Base-by-base conservation (phyloP, 1,140 invertebrate genomes). In the Linepithema humile region DNA sequence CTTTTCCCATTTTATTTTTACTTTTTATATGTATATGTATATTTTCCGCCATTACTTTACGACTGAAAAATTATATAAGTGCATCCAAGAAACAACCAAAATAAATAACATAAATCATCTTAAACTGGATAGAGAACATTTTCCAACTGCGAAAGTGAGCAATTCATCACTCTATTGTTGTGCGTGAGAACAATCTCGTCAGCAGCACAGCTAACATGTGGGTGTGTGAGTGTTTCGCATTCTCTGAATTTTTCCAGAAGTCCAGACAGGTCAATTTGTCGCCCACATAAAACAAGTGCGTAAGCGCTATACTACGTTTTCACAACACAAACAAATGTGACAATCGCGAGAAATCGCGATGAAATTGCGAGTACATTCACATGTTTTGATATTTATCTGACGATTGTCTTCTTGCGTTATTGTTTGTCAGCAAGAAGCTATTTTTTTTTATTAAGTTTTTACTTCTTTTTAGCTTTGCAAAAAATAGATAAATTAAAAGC, bases 91-190 rank as follows among this genome's bases (percentile, higher is more conserved):
- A 57, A n/a, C 35, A 9, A 29, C 35, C 10, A 40, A 69, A 80
- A 80, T 55, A 43, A 69, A 53, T 53, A 32, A 29, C 26, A 80
- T 32, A 55, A 62, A 69, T 26, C 17, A 26, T 32, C 48, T 23
- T 40, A 26, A 43, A 23, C 32, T 38, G 1, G 23, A 55, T 35
- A 50, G 23, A 55, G 23, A 53, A 29, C 50, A 80, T 80, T 64
- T 59, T 80, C 35, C 64, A 69, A 55, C 38, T 55, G 75, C 64
- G 35, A 40, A 67, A 69, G 75, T 69, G 75, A 80, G 48, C 75
- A 55, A 69, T 80, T 69, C 48, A 55, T 80, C 75, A 80, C n/a
- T 69, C 64, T 17, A 80, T 80, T 80, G 75, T 80, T 69, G 75
- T 80, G 64, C 75, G 64, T 55, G 35, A 23, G 64, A 80, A 80